These are phyloP conservation scores for Drosophila leonis DNA, from an alignment of 2,888 invertebrate species.

Conservation along the genomic window DNA sequence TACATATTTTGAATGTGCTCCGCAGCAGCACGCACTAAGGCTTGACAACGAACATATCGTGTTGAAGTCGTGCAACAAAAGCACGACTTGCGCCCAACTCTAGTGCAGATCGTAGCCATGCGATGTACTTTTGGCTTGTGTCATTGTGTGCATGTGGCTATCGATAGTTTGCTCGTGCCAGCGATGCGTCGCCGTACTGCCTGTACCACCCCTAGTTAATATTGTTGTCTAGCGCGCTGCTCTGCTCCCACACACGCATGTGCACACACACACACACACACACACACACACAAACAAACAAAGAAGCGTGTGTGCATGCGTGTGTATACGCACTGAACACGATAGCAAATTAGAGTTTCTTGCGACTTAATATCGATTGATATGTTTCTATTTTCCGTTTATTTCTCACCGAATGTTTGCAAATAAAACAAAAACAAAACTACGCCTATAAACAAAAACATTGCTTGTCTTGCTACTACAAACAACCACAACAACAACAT, in stretches of 20 bases:
- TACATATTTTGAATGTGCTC: neutral
- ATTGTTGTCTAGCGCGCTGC: conserved; percentile 33
- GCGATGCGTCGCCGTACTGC: conserved; percentile 23
- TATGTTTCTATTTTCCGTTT: conserved; percentile 60
- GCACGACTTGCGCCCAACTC: conserved; percentile 3
- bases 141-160: conserved; percentile 2
- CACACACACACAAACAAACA: neutral
- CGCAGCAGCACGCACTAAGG: neutral
- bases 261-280: neutral
- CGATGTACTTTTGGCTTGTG: neutral
- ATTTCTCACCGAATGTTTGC: conserved; percentile 47
- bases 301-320: conserved; percentile 1
- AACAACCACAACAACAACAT: conserved; percentile 37
- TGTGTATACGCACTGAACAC: conserved; percentile 43
- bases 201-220: conserved; percentile 13
- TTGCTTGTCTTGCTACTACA: conserved; percentile 74
- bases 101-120: conserved; percentile 13
- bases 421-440: conserved; percentile 36
- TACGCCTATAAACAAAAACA: conserved; percentile 42
- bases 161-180: conserved; percentile 17
- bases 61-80: neutral
- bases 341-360: conserved; percentile 40
- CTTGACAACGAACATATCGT: neutral
- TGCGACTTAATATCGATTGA: conserved; percentile 62
- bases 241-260: conserved; percentile 13